Base-by-base conservation (phyloP, 2,797 vertebrate genomes). In the Poecile montanus region DNA sequence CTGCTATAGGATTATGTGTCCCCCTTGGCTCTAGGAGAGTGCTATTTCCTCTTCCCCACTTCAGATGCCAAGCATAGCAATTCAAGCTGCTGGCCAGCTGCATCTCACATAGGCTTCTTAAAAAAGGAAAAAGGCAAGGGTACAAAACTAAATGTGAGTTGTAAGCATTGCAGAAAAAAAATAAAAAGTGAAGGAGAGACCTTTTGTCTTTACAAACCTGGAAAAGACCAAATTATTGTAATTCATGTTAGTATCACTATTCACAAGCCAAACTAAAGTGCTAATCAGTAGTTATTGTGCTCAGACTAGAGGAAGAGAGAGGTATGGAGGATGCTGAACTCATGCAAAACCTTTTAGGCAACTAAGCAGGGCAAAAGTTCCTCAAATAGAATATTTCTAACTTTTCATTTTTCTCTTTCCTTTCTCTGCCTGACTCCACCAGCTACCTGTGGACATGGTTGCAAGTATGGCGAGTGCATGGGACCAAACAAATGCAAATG, bases 401-500 rank as follows among this genome's bases (percentile, higher is more conserved):
- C 47, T 65, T 57, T 40, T 67, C 23, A 5, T 40, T 81, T 85
- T 81, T 89, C 66, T 92, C 81, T 97, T 84, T 91, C 15, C 29
- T 88, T 80, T 75, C 51, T 68, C 21, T 76, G 32, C 32, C 51
- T 76, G 67, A 60, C 40, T 84, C 96, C 76, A 85, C 97, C 98
- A 99, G 99, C 99, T 96, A 95, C 98, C 54, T 99, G 99, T 96
- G 98, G 98, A 90, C 98, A 98, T n/a, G 98, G 98, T 60, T 99
- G 99, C 98, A 99, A 99, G 96, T 98, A 99, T 2, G 99, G 99
- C 18, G 99, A 99, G 92, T 99, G 99, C 81, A 97, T 98, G 63
- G 99, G 98, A 88, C 98, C 98, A 71, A 99, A 99, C 94, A 99
- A 99, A 98, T 99, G 99, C 97, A 99, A 98, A 96, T 99, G 99